Percentiles rank a stretch among this genome's conserved stretches.
Evolutionary conservation across 2,888 invertebrate species (phyloP).

Genomic region (Lissocephala sabroskyi): DNA sequence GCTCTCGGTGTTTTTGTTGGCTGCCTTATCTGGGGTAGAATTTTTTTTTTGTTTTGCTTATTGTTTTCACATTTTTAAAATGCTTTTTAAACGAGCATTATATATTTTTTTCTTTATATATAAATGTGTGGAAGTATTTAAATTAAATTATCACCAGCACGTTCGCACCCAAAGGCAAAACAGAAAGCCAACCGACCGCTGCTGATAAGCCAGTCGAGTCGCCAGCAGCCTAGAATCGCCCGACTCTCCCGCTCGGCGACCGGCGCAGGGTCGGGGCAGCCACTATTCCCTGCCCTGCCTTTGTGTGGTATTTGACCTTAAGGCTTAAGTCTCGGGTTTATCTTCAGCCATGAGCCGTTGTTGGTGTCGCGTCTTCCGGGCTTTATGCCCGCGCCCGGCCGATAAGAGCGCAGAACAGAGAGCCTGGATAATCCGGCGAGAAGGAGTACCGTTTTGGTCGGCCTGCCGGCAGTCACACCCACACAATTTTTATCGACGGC

Average conservation of each 20-base stretch:
- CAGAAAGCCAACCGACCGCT: conserved; percentile 11
- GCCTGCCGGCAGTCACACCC: not conserved
- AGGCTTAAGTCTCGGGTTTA: conserved; percentile 26
- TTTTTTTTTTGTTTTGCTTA: conserved; percentile 20
- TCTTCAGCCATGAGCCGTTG: conserved; percentile 26
- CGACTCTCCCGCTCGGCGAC: too few relatives aligned
- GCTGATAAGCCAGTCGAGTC: not conserved
- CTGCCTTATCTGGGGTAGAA: too few relatives aligned
- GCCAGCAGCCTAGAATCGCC: too few relatives aligned
- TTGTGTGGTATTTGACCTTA: conserved; percentile 15
- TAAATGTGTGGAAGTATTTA: too few relatives aligned
- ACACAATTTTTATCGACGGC: not conserved
- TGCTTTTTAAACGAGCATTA: conserved; percentile 26
- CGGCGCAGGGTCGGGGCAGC: too few relatives aligned
- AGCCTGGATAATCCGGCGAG: not conserved
- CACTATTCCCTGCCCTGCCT: not conserved
- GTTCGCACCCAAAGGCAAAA: conserved; percentile 21
- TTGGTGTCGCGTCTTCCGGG: conserved; percentile 57
- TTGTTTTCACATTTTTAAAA: conserved; percentile 23
- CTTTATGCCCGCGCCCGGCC: conserved; percentile 15
- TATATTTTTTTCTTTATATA: conserved; percentile 6
- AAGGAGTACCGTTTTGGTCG: not conserved
- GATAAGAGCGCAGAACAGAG: not conserved
- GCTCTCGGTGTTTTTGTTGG: too few relatives aligned
- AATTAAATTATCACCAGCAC: conserved; percentile 41